Percentiles rank a stretch among this genome's conserved stretches.
phyloP scores from a whole-genome alignment of 2,888 invertebrate species.

The Drosophila fulvimacula region DNA sequence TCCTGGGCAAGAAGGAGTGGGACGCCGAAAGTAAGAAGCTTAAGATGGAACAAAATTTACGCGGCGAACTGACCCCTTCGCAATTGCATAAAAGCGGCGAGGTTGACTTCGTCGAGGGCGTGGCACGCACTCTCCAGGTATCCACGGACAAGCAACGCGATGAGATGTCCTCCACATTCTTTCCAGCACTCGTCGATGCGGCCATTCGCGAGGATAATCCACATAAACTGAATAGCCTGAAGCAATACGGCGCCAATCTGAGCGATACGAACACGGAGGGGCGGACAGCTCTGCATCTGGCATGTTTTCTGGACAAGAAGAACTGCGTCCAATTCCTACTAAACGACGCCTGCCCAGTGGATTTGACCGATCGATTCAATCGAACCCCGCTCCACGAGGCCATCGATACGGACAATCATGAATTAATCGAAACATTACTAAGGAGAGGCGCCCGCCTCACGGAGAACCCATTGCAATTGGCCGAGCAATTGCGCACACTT shows the following conservation, averaged over 20 bases:
- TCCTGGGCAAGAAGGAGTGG: constrained; percentile 91
- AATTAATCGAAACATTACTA: constrained; percentile 88
- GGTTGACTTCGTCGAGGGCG: constrained; percentile 86
- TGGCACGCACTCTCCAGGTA: constrained; percentile 86
- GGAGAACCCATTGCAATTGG: constrained; percentile 86
- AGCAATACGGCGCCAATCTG: constrained; percentile 89
- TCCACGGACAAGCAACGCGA: constrained; percentile 86
- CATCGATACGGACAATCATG: constrained; percentile 87
- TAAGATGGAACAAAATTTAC: constrained; percentile 90
- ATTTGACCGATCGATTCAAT: constrained; percentile 89
- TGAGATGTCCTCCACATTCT: constrained; percentile 87
- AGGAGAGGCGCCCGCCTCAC: constrained; percentile 91
- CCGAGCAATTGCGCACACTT: constrained; percentile 89
- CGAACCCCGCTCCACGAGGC: constrained; percentile 91
- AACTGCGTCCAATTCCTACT: constrained; percentile 89
- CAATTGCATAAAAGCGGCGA: constrained; percentile 80
- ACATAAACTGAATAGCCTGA: constrained; percentile 85
- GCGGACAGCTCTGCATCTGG: constrained; percentile 92
- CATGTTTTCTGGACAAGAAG: constrained; percentile 89
- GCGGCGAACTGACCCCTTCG: constrained; percentile 90
- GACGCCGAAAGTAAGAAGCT: constrained; percentile 87
- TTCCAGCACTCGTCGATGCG: constrained; percentile 89
- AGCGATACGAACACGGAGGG: constrained; percentile 90
- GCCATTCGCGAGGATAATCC: constrained; percentile 87
- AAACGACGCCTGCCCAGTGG: constrained; percentile 92